Conservation (phyloP, 2,113 vertebrate genomes). For the Monopterus albus region DNA sequence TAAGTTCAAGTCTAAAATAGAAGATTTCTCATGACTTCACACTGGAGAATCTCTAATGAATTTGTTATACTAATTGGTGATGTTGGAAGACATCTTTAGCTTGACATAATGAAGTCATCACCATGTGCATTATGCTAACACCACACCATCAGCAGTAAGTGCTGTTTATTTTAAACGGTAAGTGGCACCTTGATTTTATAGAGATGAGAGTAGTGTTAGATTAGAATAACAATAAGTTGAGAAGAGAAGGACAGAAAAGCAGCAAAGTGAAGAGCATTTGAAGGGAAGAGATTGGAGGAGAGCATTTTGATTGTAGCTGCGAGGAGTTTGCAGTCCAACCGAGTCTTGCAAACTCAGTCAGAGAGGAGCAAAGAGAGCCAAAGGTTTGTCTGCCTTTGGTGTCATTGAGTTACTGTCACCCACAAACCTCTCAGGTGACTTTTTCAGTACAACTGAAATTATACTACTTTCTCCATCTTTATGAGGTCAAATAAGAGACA, state of each 20-base stretch:
- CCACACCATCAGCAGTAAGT: not conserved
- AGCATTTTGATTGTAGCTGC: not conserved
- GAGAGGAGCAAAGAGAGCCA: constrained; percentile 31
- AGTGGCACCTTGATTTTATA: constrained; percentile 24
- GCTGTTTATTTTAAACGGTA: constrained; percentile 5
- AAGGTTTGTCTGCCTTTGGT: constrained; percentile 29
- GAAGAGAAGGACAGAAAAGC: not conserved
- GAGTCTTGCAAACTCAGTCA: not conserved
- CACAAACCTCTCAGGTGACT: constrained; percentile 26
- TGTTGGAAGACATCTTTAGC: constrained; percentile 11
- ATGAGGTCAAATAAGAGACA: constrained; percentile 47
- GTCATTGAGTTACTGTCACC: constrained; percentile 40
- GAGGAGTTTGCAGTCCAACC: not conserved
- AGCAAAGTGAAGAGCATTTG: not conserved
- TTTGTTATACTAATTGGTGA: constrained; percentile 35
- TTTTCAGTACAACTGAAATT: constrained; percentile 34
- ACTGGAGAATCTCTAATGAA: constrained; percentile 25
- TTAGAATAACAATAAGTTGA: not conserved
- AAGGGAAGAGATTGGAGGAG: not conserved
- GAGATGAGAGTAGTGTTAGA: constrained; percentile 19
- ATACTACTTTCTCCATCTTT: constrained; percentile 39
- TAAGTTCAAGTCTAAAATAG: constrained; percentile 42
- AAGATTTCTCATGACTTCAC: constrained; percentile 26
- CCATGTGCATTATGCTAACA: constrained; percentile 13
- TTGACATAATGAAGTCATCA: constrained; percentile 33